Evolutionary conservation across 2,113 vertebrate species (phyloP), one percentile per base, ranked within the genome.

Genomic region (Hirundichthys speculiger): DNA sequence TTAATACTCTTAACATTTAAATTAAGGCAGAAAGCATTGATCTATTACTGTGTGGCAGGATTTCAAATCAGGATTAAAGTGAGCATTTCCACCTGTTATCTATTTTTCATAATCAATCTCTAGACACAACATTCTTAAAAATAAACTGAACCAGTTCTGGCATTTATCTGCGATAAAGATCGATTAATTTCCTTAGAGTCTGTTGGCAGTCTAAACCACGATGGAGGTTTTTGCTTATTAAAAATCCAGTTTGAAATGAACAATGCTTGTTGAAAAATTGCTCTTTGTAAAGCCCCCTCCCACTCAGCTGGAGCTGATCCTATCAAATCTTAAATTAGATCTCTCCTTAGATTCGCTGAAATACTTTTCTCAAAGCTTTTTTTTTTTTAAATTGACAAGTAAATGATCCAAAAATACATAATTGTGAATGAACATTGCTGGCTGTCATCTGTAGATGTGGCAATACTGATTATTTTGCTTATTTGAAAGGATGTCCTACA

Each of bases 201-300:
- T 34, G 50, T 53, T n/a, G 4, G 9, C 7, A 43, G 46, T 42
- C 40, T 39, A 8, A 46, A 27, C 13, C 20, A 20, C 27, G 11
- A 16, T 43, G 0, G 34, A 34, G 5, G 22, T 9, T 34, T 34
- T 34, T 34, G 54, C 68, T 58, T 52, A 80, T 77, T 71, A 41
- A 21, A 59, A 68, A 61, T 80, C 68, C 63, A 40, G 58, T 46
- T 27, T 62, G 25, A 73, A 50, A 67, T 12, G 40, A 58, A 66
- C 69, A 61, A 53, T 2, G 20, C 20, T 13, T 16, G 24, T 30
- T 15, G 54, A 58, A 46, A 51, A 75, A 19, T n/a, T n/a, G 3
- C 21, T 46, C 52, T 22, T 5, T 66, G n/a, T 57, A 61, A 4
- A 30, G 13, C 25, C 11, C 19, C 12, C 19, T 10, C 30, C 30